Evolutionary conservation across 2,113 vertebrate species (phyloP).

Genomic region (Hippocampus zosterae): DNA sequence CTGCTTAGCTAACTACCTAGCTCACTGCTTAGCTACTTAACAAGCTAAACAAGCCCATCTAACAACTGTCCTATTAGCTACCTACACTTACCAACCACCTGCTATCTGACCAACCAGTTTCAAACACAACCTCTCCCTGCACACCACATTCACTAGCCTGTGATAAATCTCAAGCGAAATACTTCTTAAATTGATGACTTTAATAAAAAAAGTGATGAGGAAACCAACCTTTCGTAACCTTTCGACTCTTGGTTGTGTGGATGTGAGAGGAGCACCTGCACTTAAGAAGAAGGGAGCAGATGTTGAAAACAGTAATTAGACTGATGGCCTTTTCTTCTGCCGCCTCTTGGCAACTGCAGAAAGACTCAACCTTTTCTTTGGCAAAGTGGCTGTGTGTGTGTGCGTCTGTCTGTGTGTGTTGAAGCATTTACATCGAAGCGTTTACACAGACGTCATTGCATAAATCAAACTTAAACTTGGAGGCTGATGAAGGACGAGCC

Average conservation of each 20-base stretch:
- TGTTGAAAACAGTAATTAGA: constrained; percentile 58
- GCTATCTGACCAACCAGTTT: not conserved
- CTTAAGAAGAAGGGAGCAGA: constrained; percentile 26
- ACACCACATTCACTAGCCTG: not conserved
- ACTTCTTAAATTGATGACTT: not conserved
- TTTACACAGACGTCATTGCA: constrained; percentile 9
- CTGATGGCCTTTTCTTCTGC: constrained; percentile 55
- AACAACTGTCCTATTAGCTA: not conserved
- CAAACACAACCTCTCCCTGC: not conserved
- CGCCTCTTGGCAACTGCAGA: constrained; percentile 58
- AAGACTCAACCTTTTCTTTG: constrained; percentile 35
- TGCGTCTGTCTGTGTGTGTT: constrained; percentile 14
- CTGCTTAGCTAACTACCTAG: no score
- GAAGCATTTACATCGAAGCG: constrained; percentile 21
- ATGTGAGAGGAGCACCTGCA: not conserved
- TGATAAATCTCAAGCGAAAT: not conserved
- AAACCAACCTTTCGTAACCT: not conserved
- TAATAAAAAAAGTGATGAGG: not conserved
- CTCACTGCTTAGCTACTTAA: no score
- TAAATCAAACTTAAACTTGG: constrained; percentile 46
- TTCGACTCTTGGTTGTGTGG: not conserved
- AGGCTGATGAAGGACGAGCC: constrained; percentile 21
- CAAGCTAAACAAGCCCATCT: no score
- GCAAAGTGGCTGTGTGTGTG: constrained; percentile 16
- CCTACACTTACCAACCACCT: not conserved